Evolutionary conservation across 2,888 invertebrate species (phyloP).

Genomic region (Ypsolopha sequella): DNA sequence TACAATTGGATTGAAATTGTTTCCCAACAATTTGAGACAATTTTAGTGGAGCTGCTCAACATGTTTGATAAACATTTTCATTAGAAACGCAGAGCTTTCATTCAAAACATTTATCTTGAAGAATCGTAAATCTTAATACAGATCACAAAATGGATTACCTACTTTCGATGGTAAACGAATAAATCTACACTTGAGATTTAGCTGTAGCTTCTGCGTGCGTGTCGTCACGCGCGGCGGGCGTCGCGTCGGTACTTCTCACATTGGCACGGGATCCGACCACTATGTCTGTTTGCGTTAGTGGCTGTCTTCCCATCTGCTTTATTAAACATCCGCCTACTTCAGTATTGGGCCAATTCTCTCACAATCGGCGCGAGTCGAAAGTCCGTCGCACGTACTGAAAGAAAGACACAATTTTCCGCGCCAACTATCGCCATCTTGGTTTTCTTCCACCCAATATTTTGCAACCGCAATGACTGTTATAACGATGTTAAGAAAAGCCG

Average conservation of each 20-base stretch:
- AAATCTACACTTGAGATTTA: not conserved
- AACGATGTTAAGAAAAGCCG: slow-evolving; percentile 51
- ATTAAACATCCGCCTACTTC: slow-evolving; percentile 56
- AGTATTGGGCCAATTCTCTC: slow-evolving; percentile 55
- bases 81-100: not conserved
- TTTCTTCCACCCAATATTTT: slow-evolving; percentile 10
- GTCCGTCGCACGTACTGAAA: slow-evolving; percentile 22
- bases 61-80: not conserved
- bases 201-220: not conserved
- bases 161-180: not conserved
- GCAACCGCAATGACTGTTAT: slow-evolving; percentile 28
- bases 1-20: not conserved
- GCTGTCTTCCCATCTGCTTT: slow-evolving; percentile 61
- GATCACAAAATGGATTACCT: slow-evolving; percentile 1
- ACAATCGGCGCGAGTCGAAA: slow-evolving; percentile 45
- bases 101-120: not conserved
- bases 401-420: slow-evolving; percentile 11
- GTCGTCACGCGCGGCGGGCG: slow-evolving; percentile 9
- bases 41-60: not conserved
- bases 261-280: slow-evolving; percentile 48
- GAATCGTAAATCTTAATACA: not conserved
- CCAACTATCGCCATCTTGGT: slow-evolving; percentile 28
- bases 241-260: slow-evolving; percentile 15
- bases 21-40: not conserved
- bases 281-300: slow-evolving; percentile 46